phyloP scores from a whole-genome alignment of 2,797 vertebrate genomes.

The Atherinosoma microstoma region DNA sequence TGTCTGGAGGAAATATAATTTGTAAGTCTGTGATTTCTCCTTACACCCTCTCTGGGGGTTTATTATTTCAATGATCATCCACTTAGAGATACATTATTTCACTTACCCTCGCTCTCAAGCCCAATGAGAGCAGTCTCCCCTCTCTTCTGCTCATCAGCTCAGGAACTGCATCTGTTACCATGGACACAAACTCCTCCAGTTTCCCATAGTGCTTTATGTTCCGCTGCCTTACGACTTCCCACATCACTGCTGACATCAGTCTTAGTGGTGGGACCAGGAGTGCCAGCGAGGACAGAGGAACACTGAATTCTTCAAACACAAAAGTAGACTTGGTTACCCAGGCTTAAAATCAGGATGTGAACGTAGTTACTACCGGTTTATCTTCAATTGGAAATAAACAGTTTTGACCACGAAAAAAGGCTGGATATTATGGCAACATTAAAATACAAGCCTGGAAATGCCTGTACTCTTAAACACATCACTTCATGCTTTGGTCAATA shows the following conservation, averaged over 20 bases:
- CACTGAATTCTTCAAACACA: constrained; percentile 69
- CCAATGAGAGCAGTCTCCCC: constrained; percentile 85
- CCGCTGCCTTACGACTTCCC: constrained; percentile 84
- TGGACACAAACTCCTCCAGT: constrained; percentile 87
- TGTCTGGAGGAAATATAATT: constrained; percentile 53
- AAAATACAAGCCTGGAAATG: not conserved
- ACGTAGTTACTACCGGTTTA: not conserved
- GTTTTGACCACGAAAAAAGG: not conserved
- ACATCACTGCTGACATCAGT: constrained; percentile 87
- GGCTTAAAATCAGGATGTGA: not conserved
- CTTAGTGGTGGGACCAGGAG: constrained; percentile 84
- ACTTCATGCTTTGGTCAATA: not conserved
- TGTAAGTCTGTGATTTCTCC: not conserved
- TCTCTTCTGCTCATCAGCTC: constrained; percentile 87
- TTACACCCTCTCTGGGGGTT: accelerated
- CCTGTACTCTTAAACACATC: not conserved
- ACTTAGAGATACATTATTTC: not conserved
- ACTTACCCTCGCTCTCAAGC: constrained; percentile 87
- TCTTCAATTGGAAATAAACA: not conserved
- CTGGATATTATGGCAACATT: not conserved
- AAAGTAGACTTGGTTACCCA: constrained; percentile 6
- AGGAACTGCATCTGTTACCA: constrained; percentile 85
- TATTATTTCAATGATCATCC: not conserved
- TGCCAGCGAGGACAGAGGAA: constrained; percentile 81
- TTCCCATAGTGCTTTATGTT: constrained; percentile 85